Evolutionary conservation across 2,797 vertebrate species (phyloP).

Genomic region (Coranthus polyacanthus): DNA sequence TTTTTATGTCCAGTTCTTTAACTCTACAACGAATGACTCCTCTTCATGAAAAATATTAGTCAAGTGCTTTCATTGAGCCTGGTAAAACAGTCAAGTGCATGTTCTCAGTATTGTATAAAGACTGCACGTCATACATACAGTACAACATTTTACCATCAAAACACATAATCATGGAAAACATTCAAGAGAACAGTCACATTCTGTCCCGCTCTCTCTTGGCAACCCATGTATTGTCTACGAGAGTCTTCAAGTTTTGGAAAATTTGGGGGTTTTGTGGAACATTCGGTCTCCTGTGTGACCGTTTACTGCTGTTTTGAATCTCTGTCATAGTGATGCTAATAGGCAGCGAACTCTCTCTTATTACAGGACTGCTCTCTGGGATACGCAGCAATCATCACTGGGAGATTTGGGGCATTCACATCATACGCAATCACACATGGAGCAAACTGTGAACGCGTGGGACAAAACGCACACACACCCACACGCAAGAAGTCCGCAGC

Average conservation of each 20-base stretch:
- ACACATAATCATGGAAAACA: conserved; percentile 16
- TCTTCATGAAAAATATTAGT: too few species aligned
- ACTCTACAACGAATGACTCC: too few species aligned
- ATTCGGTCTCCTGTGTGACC: conserved; percentile 40
- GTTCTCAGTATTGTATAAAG: not conserved
- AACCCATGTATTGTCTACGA: conserved; percentile 33
- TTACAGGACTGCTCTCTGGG: conserved; percentile 47
- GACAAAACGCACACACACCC: too few species aligned
- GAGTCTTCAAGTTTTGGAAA: conserved; percentile 46
- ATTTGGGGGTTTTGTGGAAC: conserved; percentile 36
- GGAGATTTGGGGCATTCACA: conserved; percentile 27
- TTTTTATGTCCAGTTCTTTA: too few species aligned
- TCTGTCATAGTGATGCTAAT: conserved; percentile 56
- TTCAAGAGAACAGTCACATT: conserved; percentile 10
- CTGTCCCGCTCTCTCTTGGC: conserved; percentile 8
- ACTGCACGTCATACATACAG: conserved; percentile 1
- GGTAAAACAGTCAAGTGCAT: not conserved
- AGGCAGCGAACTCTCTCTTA: conserved; percentile 31
- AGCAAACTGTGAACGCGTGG: conserved; percentile 7
- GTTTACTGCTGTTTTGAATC: conserved; percentile 54
- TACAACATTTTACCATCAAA: not conserved
- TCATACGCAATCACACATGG: conserved; percentile 5
- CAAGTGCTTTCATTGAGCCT: too few species aligned
- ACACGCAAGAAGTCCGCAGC: too few species aligned
- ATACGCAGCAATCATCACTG: conserved; percentile 53